Base-by-base conservation (phyloP, 2,888 invertebrate genomes). In the Strigamia crassipes region DNA sequence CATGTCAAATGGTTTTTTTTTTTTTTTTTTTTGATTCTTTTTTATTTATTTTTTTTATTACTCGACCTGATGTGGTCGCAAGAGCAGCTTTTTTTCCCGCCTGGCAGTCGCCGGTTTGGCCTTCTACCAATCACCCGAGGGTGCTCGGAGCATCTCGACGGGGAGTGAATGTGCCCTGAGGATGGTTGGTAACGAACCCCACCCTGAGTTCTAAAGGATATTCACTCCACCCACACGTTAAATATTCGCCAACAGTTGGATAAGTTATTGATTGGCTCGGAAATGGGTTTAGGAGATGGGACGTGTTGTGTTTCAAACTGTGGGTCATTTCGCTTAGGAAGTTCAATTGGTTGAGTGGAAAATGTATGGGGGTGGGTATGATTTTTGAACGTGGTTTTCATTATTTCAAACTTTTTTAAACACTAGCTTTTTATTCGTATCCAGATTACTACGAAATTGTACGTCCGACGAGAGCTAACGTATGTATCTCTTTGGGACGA, bases 1-100 rank as follows among this genome's bases (percentile, higher is more conserved):
- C 34, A 6, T 51, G 51, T 34, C 51, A 51, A 13, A 3, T n/a
- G n/a, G 13, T 51, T 51, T 4, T 51, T 51, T 51, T 51, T 51
- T n/a, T 51, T 51, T 51, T 51, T 51, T 51, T 51, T n/a, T n/a
- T n/a, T n/a, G n/a, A n/a, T n/a, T n/a, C n/a, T 51, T 51, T 51
- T n/a, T 51, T n/a, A 4, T 51, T 51, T 51, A 6, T 51, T 51
- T 51, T 51, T 51, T 51, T 51, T 6, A 6, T 51, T 51, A 51
- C 51, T 51, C n/a, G 51, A 13, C 34, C 34, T 34, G 34, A 34
- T 34, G 34, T 34, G 34, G 34, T 34, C 34, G 6, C 6, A 34
- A 34, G 34, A 51, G n/a, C 51, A 51, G n/a, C 51, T 51, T 51
- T n/a, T 51, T 51, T n/a, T n/a, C n/a, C 51, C 51, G 51, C 51